Percentiles rank a stretch among this genome's conserved stretches.
phyloP scores from a whole-genome alignment of 2,797 vertebrate genomes.

The Pipistrellus kuhlii region DNA sequence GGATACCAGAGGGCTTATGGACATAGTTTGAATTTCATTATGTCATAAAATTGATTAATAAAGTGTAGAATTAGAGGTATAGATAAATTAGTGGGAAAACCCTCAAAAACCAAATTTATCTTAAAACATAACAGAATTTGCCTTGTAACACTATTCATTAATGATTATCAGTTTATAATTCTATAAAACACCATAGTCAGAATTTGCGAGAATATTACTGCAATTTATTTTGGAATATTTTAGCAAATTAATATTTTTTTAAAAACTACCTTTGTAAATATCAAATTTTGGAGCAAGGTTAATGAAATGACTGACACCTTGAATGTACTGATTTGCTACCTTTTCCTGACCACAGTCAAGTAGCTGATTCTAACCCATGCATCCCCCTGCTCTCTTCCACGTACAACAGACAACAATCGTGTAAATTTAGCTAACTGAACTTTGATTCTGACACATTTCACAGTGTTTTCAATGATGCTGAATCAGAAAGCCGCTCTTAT shows the following conservation, averaged over 20 bases:
- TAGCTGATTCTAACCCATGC: conserved; percentile 67
- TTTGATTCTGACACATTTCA: conserved; percentile 59
- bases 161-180: background rate
- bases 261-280: background rate
- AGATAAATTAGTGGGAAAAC: background rate
- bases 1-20: background rate
- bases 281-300: background rate
- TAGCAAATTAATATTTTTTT: background rate
- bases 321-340: conserved; percentile 29
- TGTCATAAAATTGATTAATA: background rate
- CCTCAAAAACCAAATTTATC: background rate
- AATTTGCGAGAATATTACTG: background rate
- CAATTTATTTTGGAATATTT: background rate
- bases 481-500: conserved; percentile 42
- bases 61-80: background rate
- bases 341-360: conserved; percentile 59
- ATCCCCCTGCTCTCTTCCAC: conserved; percentile 22
- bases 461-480: background rate
- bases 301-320: background rate
- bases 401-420: background rate
- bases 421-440: conserved; percentile 56
- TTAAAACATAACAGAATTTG: conserved; percentile 22
- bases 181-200: background rate
- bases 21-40: background rate
- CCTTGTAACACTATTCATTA: background rate